Evolutionary conservation across 2,797 vertebrate species (phyloP).

Genomic region (Phalanger gymnotis): DNA sequence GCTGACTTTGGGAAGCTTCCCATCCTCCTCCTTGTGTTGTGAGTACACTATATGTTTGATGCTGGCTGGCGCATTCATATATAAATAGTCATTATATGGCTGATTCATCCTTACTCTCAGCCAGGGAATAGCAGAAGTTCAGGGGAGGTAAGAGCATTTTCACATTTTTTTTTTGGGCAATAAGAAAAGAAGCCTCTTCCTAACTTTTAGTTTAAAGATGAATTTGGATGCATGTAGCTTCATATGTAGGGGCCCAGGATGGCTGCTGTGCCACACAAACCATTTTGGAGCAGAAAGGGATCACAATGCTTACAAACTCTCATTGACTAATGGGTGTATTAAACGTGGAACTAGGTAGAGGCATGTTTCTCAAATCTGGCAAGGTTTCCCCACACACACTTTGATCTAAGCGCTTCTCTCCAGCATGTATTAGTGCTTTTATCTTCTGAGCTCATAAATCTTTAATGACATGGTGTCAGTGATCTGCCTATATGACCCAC

Average conservation of each 20-base stretch:
- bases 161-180: not conserved
- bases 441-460: no score
- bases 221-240: conserved; percentile 21
- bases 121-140: not conserved
- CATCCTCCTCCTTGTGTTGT: conserved; percentile 12
- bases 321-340: not conserved
- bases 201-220: not conserved
- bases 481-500: no score
- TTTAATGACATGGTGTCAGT: no score
- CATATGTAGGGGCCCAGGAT: not conserved
- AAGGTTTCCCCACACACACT: no score
- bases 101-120: conserved; percentile 39
- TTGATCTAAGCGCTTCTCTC: no score
- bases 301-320: not conserved
- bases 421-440: no score
- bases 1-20: conserved; percentile 36
- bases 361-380: no score
- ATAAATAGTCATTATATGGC: not conserved
- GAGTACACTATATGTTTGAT: not conserved
- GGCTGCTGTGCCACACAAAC: not conserved
- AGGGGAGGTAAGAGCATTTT: not conserved
- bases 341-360: not conserved
- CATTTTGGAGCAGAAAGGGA: not conserved
- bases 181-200: conserved; percentile 3
- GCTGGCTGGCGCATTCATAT: not conserved